A percentile compares a stretch with the other conserved stretches of the same genome.
Evolutionary conservation across 2,888 invertebrate genomes (phyloP).

Genomic region (Athalia rosae): DNA sequence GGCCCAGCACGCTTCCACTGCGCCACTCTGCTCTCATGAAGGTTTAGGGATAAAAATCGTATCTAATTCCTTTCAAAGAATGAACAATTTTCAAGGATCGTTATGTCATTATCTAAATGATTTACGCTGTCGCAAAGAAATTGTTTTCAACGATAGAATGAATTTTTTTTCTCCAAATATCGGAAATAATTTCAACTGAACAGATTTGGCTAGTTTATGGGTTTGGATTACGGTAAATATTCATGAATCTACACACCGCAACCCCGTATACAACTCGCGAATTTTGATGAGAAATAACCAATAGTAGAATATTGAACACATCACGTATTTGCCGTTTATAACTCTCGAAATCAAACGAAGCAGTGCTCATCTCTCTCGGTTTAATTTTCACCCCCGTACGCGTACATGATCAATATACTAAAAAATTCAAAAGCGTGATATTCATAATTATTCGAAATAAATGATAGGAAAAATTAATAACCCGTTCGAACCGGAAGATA

Average conservation of each 20-base stretch:
- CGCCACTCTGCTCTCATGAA: slow-evolving; percentile 39
- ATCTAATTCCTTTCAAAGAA: neutral
- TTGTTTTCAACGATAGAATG: no score
- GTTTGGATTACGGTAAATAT: no score
- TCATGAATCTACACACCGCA: no score
- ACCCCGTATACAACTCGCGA: neutral
- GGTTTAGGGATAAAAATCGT: neutral
- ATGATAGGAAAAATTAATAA: slow-evolving; percentile 6
- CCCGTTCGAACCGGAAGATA: neutral
- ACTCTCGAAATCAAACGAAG: no score
- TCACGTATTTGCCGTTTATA: neutral
- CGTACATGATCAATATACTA: neutral
- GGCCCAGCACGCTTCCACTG: slow-evolving; percentile 46
- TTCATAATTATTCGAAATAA: neutral
- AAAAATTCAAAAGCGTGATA: slow-evolving; percentile 1
- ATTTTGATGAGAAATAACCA: slow-evolving; percentile 2
- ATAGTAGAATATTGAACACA: neutral
- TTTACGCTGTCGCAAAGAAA: no score
- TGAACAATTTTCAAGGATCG: neutral
- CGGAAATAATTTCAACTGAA: no score
- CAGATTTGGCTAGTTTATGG: no score
- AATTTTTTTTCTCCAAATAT: no score
- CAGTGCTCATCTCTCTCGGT: no score
- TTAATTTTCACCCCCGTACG: neutral
- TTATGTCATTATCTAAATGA: no score